Evolutionary conservation across 1,140 invertebrate genomes (phyloP), one percentile per base, ranked within the genome.

Genomic region (Oppia nitens): DNA sequence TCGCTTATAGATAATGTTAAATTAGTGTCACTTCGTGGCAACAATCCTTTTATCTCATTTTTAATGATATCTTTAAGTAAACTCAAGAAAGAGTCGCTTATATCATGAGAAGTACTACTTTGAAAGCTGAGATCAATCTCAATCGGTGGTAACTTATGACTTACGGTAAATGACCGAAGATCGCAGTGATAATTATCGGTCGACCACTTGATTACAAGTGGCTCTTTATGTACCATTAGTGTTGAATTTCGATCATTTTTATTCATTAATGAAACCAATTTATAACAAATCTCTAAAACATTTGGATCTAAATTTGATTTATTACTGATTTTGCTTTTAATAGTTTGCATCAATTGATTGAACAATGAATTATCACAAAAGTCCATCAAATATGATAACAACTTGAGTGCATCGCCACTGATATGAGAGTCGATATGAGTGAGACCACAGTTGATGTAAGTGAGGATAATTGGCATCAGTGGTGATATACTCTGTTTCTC

Each of bases 291-390:
- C 48, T 23, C 21, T 49, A 21, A 48, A 20, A 2, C 45, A 27
- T 20, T 57, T 25, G 2, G 26, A 24, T 24, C 45, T n/a, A 26
- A 23, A 21, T 48, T 12, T 6, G 21, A 20, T n/a, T 17, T 28
- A 20, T 20, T 20, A 24, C 4, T 40, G 1, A 57, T 49, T 52
- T 49, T 57, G 1, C 47, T 24, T 20, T 27, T 32, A 23, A 49
- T 48, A 45, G 50, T 49, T 52, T 57, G 56, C 56, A 57, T 57
- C 50, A 57, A 32, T 2, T 57, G 56, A 12, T 57, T n/a, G 17
- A 11, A 20, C 20, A 57, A 21, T 24, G 56, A 57, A 17, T 45
- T 1, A 24, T 57, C 45, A 40, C 47, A 52, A 24, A 32, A 11
- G 3, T 57, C 47, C n/a, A 57, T 20, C 6, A 57, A 1, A 28